These are phyloP conservation scores for Xestoiulus laeticollis DNA, from an alignment of 2,888 invertebrate genomes.

Conservation along the genomic window DNA sequence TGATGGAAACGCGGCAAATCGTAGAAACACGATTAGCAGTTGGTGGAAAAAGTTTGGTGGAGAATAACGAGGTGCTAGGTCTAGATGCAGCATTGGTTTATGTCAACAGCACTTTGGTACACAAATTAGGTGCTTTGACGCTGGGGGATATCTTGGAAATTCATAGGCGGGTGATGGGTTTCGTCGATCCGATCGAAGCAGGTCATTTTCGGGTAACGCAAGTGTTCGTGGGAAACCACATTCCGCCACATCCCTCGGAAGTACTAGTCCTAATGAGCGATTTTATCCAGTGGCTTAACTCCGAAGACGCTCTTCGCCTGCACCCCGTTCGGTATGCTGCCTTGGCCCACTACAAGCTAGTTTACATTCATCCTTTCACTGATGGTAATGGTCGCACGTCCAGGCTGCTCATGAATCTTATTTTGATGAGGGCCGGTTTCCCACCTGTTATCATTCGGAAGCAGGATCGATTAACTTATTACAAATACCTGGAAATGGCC, in stretches of 20 bases:
- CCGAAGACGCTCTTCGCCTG: slow-evolving; percentile 82
- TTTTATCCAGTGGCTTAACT: slow-evolving; percentile 89
- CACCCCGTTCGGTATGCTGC: slow-evolving; percentile 96
- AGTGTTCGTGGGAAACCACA: slow-evolving; percentile 94
- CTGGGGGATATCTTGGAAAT: slow-evolving; percentile 90
- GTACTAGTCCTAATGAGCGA: slow-evolving; percentile 83
- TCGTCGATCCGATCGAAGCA: slow-evolving; percentile 91
- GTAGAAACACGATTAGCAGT: slow-evolving; percentile 83
- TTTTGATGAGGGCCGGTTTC: slow-evolving; percentile 91
- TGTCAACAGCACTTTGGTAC: slow-evolving; percentile 74
- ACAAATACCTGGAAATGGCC: slow-evolving; percentile 87
- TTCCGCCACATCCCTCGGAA: slow-evolving; percentile 87
- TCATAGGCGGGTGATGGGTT: slow-evolving; percentile 90
- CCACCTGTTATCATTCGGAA: slow-evolving; percentile 95
- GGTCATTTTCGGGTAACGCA: slow-evolving; percentile 88
- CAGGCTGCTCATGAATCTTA: slow-evolving; percentile 92
- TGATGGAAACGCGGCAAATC: slow-evolving; percentile 89
- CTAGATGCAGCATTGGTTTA: slow-evolving; percentile 95
- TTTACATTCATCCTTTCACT: slow-evolving; percentile 95
- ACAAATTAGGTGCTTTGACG: slow-evolving; percentile 78
- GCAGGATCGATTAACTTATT: slow-evolving; percentile 76
- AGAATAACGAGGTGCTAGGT: slow-evolving; percentile 96
- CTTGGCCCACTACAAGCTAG: slow-evolving; percentile 94
- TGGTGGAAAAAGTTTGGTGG: slow-evolving; percentile 90
- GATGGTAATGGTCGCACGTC: slow-evolving; percentile 98